These are phyloP conservation scores for Blastomussa wellsi DNA, from an alignment of 92 coral and sea anemone genomes.

Conservation along the genomic window DNA sequence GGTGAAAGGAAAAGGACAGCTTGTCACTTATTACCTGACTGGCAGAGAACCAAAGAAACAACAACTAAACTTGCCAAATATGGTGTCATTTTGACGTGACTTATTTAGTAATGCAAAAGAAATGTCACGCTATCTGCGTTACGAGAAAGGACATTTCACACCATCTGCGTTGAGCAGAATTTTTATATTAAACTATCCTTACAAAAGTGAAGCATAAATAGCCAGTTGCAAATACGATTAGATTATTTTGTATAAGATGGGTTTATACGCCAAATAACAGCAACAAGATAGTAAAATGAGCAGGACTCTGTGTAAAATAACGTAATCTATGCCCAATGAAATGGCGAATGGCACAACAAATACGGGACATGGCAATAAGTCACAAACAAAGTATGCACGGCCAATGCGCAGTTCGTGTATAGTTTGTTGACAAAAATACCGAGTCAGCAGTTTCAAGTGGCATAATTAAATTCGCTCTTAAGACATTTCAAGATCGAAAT, in stretches of 20 bases:
- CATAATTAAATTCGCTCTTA: not conserved
- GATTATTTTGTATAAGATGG: conserved; percentile 11
- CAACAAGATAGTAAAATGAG: not conserved
- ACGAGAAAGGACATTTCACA: not conserved
- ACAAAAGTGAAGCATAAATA: not conserved
- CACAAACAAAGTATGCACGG: not conserved
- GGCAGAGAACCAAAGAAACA: conserved; percentile 57
- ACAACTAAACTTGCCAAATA: conserved; percentile 65
- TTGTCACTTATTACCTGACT: conserved; percentile 93
- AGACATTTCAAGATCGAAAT: not conserved
- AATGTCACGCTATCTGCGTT: not conserved
- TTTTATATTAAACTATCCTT: not conserved
- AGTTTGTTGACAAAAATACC: not conserved
- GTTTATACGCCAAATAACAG: not conserved
- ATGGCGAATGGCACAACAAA: not conserved
- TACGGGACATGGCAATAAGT: not conserved
- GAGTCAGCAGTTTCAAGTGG: not conserved
- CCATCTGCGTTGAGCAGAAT: not conserved
- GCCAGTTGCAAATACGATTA: not conserved
- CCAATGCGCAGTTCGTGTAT: not conserved
- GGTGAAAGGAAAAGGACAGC: conserved; percentile 97
- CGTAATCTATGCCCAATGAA: not conserved
- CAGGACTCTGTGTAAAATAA: not conserved
- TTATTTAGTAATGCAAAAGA: not conserved
- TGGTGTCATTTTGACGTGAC: conserved; percentile 30